Percentiles rank a stretch among this genome's conserved stretches.
These are phyloP conservation scores for Tetramorium parvispinum DNA, from an alignment of 1,140 invertebrate genomes.

Conservation along the genomic window DNA sequence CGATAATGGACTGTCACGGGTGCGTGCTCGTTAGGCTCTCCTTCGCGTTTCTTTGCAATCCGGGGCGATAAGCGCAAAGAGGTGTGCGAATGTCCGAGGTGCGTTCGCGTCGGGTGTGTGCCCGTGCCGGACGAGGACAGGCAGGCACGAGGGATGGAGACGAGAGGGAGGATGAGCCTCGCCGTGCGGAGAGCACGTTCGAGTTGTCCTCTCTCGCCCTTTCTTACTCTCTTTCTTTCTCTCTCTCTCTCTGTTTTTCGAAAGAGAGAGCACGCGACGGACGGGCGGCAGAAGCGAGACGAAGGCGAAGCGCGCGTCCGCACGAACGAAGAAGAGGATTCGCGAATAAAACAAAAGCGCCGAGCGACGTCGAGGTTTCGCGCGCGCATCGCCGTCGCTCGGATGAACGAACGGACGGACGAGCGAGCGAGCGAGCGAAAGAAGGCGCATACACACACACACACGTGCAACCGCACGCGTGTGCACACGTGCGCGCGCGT, in stretches of 20 bases:
- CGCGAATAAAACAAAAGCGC: constrained; percentile 71
- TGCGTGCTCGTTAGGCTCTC: constrained; percentile 70
- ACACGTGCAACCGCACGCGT: background rate
- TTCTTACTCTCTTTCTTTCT: background rate
- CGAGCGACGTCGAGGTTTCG: constrained; percentile 56
- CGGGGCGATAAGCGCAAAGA: constrained; percentile 66
- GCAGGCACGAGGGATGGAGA: background rate
- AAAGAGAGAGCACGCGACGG: background rate
- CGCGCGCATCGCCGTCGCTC: constrained; percentile 44
- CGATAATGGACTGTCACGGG: constrained; percentile 63
- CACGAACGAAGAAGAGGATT: constrained; percentile 48
- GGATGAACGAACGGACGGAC: constrained; percentile 48
- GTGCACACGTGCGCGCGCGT: constrained; percentile 45
- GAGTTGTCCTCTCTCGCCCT: background rate
- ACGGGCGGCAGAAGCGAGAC: background rate
- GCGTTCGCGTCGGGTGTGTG: constrained; percentile 32
- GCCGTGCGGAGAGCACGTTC: background rate
- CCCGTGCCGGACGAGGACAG: constrained; percentile 38
- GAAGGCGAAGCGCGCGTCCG: constrained; percentile 41
- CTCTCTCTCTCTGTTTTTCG: background rate
- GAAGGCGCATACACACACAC: constrained; percentile 19
- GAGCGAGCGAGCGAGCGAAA: constrained; percentile 22
- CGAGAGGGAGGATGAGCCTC: background rate
- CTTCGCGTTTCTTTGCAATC: constrained; percentile 62
- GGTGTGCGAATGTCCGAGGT: constrained; percentile 67